Conservation (phyloP, 2,113 vertebrate species). For the Thryonomys swinderianus region DNA sequence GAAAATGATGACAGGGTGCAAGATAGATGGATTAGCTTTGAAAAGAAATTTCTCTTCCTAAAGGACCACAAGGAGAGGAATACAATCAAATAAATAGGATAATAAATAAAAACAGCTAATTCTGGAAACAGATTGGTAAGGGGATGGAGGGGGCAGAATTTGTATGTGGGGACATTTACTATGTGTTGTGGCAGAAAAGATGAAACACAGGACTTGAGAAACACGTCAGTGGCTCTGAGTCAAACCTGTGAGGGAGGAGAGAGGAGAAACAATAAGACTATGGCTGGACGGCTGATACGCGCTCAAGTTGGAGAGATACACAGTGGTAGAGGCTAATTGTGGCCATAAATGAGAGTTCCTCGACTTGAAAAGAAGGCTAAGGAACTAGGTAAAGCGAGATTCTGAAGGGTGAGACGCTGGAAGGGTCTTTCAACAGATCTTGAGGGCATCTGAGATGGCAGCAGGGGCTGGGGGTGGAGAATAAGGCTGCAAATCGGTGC, state of each 20-base stretch:
- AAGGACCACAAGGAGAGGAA: constrained; percentile 5
- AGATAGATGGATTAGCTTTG: neutral
- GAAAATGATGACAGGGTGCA: neutral
- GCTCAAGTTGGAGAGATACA: neutral
- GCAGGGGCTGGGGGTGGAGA: constrained; percentile 23
- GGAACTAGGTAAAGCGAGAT: neutral
- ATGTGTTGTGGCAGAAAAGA: neutral
- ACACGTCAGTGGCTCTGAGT: neutral
- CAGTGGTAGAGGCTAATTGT: neutral
- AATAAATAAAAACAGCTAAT: neutral
- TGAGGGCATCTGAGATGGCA: constrained; percentile 44
- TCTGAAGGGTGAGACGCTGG: constrained; percentile 32
- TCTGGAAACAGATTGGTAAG: neutral
- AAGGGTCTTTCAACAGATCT: constrained; percentile 35
- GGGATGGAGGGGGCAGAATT: neutral
- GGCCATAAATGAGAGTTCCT: neutral
- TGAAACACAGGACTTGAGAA: neutral
- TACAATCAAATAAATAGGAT: neutral
- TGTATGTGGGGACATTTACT: neutral
- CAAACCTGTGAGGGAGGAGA: neutral
- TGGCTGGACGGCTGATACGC: neutral
- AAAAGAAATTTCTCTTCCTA: constrained; percentile 35
- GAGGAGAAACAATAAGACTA: neutral
- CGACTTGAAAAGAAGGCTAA: neutral
- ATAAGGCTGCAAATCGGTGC: neutral